Evolutionary conservation across 1,140 invertebrate genomes (phyloP).

Genomic region (Drosophila ambigua): DNA sequence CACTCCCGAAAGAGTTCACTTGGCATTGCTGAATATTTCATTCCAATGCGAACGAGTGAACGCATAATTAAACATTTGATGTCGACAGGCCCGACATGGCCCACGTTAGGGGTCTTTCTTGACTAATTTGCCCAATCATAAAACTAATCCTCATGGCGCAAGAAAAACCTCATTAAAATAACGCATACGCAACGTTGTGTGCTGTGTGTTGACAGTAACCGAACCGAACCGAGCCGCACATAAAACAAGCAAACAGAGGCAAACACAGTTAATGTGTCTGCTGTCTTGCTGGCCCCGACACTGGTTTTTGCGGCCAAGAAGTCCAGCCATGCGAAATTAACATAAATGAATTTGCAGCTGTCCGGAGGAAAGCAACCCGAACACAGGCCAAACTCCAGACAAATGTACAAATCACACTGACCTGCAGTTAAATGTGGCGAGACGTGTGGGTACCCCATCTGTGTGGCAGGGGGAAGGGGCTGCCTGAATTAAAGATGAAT

Average conservation of each 20-base stretch:
- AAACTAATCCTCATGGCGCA: slow-evolving; percentile 70
- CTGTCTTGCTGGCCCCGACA: slow-evolving; percentile 7
- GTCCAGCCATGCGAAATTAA: slow-evolving; percentile 75
- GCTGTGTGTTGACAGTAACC: slow-evolving; percentile 24
- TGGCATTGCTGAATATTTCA: slow-evolving; percentile 31
- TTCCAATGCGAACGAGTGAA: slow-evolving; percentile 14
- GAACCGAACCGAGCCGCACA: slow-evolving; percentile 3
- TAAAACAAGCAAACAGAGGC: slow-evolving; percentile 47
- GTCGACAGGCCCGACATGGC: background rate
- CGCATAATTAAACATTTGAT: slow-evolving; percentile 65
- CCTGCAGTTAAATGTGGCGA: slow-evolving; percentile 66
- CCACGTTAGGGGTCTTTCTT: slow-evolving; percentile 10
- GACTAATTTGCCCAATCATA: slow-evolving; percentile 76
- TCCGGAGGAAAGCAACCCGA: slow-evolving; percentile 56
- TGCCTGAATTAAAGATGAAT: slow-evolving; percentile 69
- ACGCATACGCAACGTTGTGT: slow-evolving; percentile 70
- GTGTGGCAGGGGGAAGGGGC: background rate
- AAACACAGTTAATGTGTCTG: slow-evolving; percentile 60
- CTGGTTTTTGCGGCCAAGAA: slow-evolving; percentile 72
- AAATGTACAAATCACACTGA: slow-evolving; percentile 79
- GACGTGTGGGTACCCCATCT: slow-evolving; percentile 11
- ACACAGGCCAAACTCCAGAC: slow-evolving; percentile 41
- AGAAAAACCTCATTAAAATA: slow-evolving; percentile 77
- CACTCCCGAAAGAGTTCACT: background rate
- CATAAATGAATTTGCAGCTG: slow-evolving; percentile 82